phyloP scores from a whole-genome alignment of 2,113 vertebrate genomes.

The Corvus moneduloides region DNA sequence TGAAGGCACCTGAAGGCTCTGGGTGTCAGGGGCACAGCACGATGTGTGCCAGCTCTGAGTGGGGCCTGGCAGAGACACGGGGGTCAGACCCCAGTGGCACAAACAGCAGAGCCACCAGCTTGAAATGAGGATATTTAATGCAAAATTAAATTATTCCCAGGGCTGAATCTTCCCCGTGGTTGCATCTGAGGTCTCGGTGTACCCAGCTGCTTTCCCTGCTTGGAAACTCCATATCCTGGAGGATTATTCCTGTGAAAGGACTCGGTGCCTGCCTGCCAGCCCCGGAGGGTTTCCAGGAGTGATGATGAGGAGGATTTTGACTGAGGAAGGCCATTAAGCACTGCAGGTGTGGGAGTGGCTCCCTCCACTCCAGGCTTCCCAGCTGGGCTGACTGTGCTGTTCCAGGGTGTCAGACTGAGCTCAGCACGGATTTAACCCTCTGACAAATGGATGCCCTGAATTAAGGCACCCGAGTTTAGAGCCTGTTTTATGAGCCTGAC shows the following conservation, averaged over 20 bases:
- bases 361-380: neutral
- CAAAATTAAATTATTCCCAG: neutral
- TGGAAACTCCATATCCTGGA: neutral
- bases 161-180: accelerated
- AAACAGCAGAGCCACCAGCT: neutral
- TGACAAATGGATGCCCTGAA: neutral
- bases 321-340: neutral
- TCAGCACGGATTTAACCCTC: neutral
- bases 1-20: neutral
- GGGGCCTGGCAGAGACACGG: neutral
- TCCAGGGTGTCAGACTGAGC: neutral
- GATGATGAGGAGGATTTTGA: neutral
- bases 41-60: neutral
- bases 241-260: neutral
- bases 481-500: neutral
- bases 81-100: neutral
- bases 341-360: neutral
- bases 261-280: neutral
- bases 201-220: neutral
- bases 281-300: neutral
- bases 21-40: accelerated
- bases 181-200: neutral
- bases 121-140: neutral
- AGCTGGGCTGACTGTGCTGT: neutral
- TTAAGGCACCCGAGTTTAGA: neutral